A percentile compares a stretch with the other conserved stretches of the same genome.
phyloP scores from a whole-genome alignment of 2,797 vertebrate genomes.

The Anabacerthia variegaticeps region DNA sequence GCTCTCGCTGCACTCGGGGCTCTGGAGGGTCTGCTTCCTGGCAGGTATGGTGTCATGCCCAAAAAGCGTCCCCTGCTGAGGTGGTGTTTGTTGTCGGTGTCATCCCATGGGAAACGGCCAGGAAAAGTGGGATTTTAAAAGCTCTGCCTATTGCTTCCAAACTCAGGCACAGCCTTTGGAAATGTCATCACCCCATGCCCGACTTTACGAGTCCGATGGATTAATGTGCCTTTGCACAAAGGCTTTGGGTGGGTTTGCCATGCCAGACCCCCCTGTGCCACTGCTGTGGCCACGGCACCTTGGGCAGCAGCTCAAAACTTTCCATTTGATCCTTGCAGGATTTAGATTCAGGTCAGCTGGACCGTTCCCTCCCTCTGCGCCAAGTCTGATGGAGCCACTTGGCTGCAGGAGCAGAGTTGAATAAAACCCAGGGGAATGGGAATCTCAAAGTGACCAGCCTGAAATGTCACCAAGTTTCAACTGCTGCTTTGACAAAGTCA shows the following conservation, averaged over 20 bases:
- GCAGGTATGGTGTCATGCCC: constrained; percentile 78
- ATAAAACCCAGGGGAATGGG: not conserved
- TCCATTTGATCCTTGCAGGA: not conserved
- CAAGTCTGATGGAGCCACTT: not conserved
- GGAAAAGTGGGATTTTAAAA: not conserved
- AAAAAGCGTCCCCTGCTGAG: rapidly evolving
- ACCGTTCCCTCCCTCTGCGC: rapidly evolving
- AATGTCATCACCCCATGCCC: rapidly evolving
- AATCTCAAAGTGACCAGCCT: not conserved
- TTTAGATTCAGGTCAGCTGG: constrained; percentile 49
- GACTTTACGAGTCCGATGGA: not conserved
- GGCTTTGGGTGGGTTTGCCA: not conserved
- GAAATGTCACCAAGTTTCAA: not conserved
- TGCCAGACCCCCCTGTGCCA: not conserved
- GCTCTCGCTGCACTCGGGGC: constrained; percentile 92
- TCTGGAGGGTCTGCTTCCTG: constrained; percentile 95
- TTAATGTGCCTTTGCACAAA: not conserved
- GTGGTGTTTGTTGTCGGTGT: not conserved
- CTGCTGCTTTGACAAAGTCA: not conserved
- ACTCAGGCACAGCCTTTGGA: not conserved
- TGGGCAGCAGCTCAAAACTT: not conserved
- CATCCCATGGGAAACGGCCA: rapidly evolving
- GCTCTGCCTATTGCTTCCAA: not conserved
- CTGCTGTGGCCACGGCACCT: rapidly evolving
- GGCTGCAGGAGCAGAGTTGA: not conserved